Base-by-base conservation (phyloP, 2,888 invertebrate species). In the Carpatolechia fugitivella region DNA sequence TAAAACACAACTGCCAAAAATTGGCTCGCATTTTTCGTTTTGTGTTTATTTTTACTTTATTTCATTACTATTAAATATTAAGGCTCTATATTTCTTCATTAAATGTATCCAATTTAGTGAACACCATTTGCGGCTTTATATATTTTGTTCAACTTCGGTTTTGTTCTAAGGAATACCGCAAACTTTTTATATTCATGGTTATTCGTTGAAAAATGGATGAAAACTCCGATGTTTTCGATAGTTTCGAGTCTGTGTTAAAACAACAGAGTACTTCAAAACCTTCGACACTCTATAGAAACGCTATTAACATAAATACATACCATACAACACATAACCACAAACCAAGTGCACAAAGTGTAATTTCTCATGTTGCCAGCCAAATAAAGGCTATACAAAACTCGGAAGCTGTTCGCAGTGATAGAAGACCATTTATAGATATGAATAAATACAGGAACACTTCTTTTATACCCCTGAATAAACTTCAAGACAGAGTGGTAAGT, bases 311-410 rank as follows among this genome's bases (percentile, higher is more conserved):
- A 18, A 35, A 49, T 49, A 33, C 5, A 2, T n/a, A 20, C 20
- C 1, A 20, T 24, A 20, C 8, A 11, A 5, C 33, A 33, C 5
- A 1, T n/a, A 11, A 35, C 30, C 30, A 16, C 6, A 47, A 47
- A 16, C 18, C 7, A 10, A 35, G 35, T 14, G 68, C 75, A 0
- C 65, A 72, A 55, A 81, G 83, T 61, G 74, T 88, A 3, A 64
- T 88, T 59, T 59, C 66, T 16, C 71, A 63, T 58, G 77, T 88
- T 8, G 69, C 71, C 14, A 63, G 63, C 10, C 83, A 88, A 66
- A 62, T 89, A n/a, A 78, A 72, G 63, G 80, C 76, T 0, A 72
- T 86, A 4, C 78, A 83, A 41, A 66, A 59, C 3, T 83, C 87
- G 1, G 87, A 89, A 58, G 60, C 54, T 33, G 16, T 56, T 1